phyloP scores from a whole-genome alignment of 2,113 vertebrate species.

The Panthera tigris region DNA sequence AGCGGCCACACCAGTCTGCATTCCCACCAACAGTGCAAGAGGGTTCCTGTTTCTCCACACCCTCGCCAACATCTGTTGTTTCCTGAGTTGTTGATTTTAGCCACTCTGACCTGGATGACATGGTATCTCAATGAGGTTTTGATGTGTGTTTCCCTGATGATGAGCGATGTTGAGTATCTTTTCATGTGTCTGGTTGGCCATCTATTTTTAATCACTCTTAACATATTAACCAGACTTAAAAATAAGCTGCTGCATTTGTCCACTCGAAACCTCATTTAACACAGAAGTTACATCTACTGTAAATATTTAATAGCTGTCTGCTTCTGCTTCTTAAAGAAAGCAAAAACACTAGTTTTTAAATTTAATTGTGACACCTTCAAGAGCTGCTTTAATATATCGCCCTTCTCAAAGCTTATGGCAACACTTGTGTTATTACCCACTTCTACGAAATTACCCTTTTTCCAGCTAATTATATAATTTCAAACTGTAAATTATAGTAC shows the following conservation, averaged over 20 bases:
- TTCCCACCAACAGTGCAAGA: too few species aligned
- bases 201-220: background rate
- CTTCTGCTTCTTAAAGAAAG: conserved; percentile 5
- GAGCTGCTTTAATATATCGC: background rate
- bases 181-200: too few species aligned
- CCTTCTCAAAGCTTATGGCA: conserved; percentile 38
- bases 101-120: too few species aligned
- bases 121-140: too few species aligned
- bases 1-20: too few species aligned
- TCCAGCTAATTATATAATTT: conserved; percentile 54
- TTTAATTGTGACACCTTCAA: conserved; percentile 14
- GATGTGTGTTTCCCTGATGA: too few species aligned
- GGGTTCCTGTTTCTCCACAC: too few species aligned
- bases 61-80: too few species aligned
- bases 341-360: conserved; percentile 50
- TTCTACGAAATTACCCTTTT: conserved; percentile 52
- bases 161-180: too few species aligned
- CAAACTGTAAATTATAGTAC: conserved; percentile 53
- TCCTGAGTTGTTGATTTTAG: too few species aligned
- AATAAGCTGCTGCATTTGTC: background rate
- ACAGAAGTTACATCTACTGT: background rate
- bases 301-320: conserved; percentile 3
- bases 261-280: background rate
- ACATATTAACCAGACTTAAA: conserved; percentile 4
- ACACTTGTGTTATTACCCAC: conserved; percentile 33